These are phyloP conservation scores for Uropsilus gracilis DNA, from an alignment of 2,113 vertebrate species.

Conservation along the genomic window DNA sequence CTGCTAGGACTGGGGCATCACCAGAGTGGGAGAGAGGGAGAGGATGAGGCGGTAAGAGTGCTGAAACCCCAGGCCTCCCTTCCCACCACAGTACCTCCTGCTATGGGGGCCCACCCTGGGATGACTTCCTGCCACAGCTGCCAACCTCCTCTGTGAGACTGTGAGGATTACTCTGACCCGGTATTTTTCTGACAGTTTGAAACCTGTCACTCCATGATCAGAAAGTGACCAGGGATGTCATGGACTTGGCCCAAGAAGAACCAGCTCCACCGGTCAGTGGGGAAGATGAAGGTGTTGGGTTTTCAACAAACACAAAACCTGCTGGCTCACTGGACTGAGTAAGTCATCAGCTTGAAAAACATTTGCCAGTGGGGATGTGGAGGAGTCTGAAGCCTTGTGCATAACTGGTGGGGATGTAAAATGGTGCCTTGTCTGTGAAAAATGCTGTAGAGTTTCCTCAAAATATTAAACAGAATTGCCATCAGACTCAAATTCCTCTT, in stretches of 20 bases:
- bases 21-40: background rate
- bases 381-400: accelerated
- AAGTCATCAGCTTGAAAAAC: background rate
- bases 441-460: background rate
- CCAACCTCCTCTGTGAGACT: background rate
- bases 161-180: background rate
- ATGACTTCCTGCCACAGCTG: background rate
- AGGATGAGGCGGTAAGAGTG: background rate
- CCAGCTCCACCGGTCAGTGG: background rate
- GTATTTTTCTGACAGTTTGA: background rate
- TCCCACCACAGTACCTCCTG: background rate
- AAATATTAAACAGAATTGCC: background rate
- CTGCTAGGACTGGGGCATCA: too few relatives aligned
- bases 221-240: background rate
- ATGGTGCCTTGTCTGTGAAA: background rate
- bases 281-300: background rate
- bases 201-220: too few relatives aligned
- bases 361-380: too few relatives aligned
- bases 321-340: background rate
- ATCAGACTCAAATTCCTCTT: accelerated
- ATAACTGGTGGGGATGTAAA: background rate
- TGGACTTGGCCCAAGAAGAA: background rate
- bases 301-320: background rate
- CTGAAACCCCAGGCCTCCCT: background rate
- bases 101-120: background rate